A percentile compares a stretch with the other conserved stretches of the same genome.
These are phyloP conservation scores for Eudemis profundana DNA, from an alignment of 2,888 invertebrate species.

Conservation along the genomic window DNA sequence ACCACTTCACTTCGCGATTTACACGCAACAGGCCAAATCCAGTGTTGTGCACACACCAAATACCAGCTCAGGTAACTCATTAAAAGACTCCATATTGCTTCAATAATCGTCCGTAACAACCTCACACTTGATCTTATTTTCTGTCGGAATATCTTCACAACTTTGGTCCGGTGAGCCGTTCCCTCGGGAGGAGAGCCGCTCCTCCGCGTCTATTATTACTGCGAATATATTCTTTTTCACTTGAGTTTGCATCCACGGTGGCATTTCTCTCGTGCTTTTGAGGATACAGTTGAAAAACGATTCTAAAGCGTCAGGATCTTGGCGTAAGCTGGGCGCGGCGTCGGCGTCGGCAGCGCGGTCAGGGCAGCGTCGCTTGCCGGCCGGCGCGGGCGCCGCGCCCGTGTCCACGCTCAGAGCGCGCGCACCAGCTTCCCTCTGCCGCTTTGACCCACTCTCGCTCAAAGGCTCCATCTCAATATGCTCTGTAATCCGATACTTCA, in stretches of 20 bases:
- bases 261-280: slow-evolving; percentile 75
- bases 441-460: slow-evolving; percentile 50
- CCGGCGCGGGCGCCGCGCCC: slow-evolving; percentile 3
- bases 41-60: background rate
- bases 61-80: slow-evolving; percentile 2
- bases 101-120: slow-evolving; percentile 60
- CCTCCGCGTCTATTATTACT: slow-evolving; percentile 76
- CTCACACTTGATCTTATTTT: slow-evolving; percentile 71
- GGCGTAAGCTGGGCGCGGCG: slow-evolving; percentile 45
- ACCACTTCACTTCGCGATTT: background rate
- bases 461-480: slow-evolving; percentile 71
- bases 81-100: slow-evolving; percentile 21
- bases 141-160: slow-evolving; percentile 51
- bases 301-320: slow-evolving; percentile 60
- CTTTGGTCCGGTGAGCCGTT: slow-evolving; percentile 46
- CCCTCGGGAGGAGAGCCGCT: slow-evolving; percentile 62
- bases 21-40: background rate
- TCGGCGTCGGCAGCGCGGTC: slow-evolving; percentile 38
- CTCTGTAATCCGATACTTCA: slow-evolving; percentile 79
- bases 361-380: slow-evolving; percentile 26
- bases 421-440: slow-evolving; percentile 31
- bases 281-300: slow-evolving; percentile 75
- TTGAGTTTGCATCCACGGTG: slow-evolving; percentile 78
- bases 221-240: slow-evolving; percentile 80
- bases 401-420: background rate